phyloP scores from a whole-genome alignment of 2,797 vertebrate genomes.

The Spea hammondii region DNA sequence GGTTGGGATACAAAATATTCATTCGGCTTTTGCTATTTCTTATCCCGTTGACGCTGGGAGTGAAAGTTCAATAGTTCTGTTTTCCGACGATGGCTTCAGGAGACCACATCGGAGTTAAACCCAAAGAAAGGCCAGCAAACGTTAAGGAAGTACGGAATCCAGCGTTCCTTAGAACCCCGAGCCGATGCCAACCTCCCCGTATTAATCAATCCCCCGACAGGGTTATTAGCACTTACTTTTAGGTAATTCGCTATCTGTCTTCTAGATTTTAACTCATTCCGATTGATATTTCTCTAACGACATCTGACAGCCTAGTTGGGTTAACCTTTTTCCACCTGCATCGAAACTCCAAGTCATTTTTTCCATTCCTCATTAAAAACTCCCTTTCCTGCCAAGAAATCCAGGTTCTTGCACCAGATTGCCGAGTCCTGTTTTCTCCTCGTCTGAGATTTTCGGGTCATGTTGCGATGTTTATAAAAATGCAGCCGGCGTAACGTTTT shows the following conservation, averaged over 20 bases:
- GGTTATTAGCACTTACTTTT: slow-evolving; percentile 49
- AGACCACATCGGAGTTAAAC: too few species aligned
- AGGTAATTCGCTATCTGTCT: slow-evolving; percentile 45
- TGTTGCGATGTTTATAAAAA: slow-evolving; percentile 33
- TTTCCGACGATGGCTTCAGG: too few species aligned
- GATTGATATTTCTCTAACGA: slow-evolving; percentile 40
- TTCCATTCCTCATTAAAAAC: slow-evolving; percentile 51
- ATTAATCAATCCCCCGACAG: background rate
- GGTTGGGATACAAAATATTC: too few species aligned
- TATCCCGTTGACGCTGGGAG: too few species aligned
- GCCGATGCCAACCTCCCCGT: too few species aligned
- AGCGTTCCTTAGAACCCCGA: background rate
- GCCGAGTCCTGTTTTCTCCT: slow-evolving; percentile 11
- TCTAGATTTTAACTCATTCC: slow-evolving; percentile 30
- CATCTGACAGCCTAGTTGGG: slow-evolving; percentile 46
- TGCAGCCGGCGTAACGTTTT: slow-evolving; percentile 3
- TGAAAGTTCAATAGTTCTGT: too few species aligned
- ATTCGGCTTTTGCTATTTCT: too few species aligned
- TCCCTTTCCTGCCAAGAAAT: slow-evolving; percentile 30
- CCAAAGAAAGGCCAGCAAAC: background rate
- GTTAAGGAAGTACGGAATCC: background rate
- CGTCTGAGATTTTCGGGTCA: slow-evolving; percentile 12
- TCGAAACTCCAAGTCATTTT: slow-evolving; percentile 37
- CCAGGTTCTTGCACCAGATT: slow-evolving; percentile 32
- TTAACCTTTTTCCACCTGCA: slow-evolving; percentile 52